These are phyloP conservation scores for Acrossocheilus fasciatus DNA, from an alignment of 2,797 vertebrate species.

Conservation along the genomic window DNA sequence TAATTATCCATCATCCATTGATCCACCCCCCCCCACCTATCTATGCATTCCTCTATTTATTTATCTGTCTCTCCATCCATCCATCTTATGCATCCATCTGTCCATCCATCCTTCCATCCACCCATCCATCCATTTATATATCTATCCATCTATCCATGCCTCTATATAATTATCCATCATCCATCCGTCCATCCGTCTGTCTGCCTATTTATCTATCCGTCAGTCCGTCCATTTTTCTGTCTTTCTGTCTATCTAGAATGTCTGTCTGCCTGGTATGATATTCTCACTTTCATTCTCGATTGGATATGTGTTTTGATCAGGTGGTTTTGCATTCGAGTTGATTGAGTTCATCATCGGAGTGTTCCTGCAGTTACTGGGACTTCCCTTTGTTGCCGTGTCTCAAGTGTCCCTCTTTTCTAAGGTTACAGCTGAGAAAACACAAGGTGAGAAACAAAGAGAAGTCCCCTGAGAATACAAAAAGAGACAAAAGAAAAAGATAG, in stretches of 20 bases:
- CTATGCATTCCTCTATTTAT: too few relatives aligned
- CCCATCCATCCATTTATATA: too few relatives aligned
- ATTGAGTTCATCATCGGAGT: constrained; percentile 82
- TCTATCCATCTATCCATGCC: too few relatives aligned
- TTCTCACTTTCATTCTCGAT: background rate
- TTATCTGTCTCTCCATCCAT: too few relatives aligned
- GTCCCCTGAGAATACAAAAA: background rate
- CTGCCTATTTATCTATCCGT: background rate
- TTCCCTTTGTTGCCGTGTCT: constrained; percentile 87
- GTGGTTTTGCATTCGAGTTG: constrained; percentile 80
- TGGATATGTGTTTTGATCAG: constrained; percentile 65
- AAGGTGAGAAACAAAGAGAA: constrained; percentile 74
- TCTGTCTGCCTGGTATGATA: background rate
- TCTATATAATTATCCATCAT: too few relatives aligned
- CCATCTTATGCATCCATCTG: too few relatives aligned
- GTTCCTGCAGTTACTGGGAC: constrained; percentile 87
- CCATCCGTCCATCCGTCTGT: too few relatives aligned
- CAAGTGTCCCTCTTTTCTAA: constrained; percentile 90
- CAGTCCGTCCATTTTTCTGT: background rate
- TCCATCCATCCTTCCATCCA: too few relatives aligned
- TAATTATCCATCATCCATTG: too few relatives aligned
- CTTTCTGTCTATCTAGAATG: background rate
- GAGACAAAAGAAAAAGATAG: background rate
- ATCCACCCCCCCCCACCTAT: too few relatives aligned
- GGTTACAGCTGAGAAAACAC: constrained; percentile 85